Conservation (phyloP, 2,797 vertebrate genomes). For the Poliocrania exsul region DNA sequence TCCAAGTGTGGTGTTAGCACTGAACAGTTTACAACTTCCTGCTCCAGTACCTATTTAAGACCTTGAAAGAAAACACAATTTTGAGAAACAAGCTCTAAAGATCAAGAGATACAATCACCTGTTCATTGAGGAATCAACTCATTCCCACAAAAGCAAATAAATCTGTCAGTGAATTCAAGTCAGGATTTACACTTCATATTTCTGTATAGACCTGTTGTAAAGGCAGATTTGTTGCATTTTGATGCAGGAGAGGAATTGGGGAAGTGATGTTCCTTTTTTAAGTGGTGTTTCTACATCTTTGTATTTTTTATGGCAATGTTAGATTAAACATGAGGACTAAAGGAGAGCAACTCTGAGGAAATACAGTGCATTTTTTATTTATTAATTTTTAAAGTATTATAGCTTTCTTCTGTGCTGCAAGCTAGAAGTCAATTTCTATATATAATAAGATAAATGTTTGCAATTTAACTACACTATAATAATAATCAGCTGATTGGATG, state of each 20-base stretch:
- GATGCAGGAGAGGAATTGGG: neutral
- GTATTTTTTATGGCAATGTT: neutral
- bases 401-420: neutral
- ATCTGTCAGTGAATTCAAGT: neutral
- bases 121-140: neutral
- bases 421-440: neutral
- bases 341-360: neutral
- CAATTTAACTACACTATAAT: slow-evolving; percentile 42
- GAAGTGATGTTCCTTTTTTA: neutral
- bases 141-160: neutral
- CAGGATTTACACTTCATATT: neutral
- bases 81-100: neutral
- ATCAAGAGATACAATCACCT: neutral
- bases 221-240: neutral
- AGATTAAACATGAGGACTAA: neutral
- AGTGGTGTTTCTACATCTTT: neutral
- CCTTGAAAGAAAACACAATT: neutral
- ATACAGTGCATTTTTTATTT: neutral
- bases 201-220: neutral
- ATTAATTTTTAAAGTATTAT: neutral
- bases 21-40: neutral
- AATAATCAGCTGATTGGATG: slow-evolving; percentile 37
- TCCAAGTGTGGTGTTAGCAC: neutral
- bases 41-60: neutral
- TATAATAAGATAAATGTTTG: slow-evolving; percentile 26